Evolutionary conservation across 2,888 invertebrate species (phyloP).

Genomic region (Lasioglossum oenotherae): DNA sequence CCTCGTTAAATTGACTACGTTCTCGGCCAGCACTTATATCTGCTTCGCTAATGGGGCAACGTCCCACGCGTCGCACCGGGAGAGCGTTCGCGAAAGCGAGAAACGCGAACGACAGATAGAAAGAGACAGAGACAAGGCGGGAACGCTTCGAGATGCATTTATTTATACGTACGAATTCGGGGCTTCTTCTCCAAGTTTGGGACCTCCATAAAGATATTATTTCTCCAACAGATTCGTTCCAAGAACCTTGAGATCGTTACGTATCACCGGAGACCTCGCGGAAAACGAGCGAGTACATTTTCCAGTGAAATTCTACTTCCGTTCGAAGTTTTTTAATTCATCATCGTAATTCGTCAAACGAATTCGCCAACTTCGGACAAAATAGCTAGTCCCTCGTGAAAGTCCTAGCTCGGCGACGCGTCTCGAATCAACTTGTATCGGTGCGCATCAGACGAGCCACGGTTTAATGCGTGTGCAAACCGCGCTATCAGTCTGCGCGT

Average conservation of each 20-base stretch:
- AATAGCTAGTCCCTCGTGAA: conserved; percentile 49
- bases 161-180: conserved; percentile 58
- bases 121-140: conserved; percentile 16
- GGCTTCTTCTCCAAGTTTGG: conserved; percentile 26
- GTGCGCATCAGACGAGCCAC: conserved; percentile 39
- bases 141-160: conserved; percentile 51
- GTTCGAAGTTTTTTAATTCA: no score
- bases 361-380: not conserved
- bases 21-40: conserved; percentile 59
- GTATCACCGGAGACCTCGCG: no score
- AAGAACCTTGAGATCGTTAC: not conserved
- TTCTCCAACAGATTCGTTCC: not conserved
- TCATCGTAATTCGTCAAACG: not conserved
- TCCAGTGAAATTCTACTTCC: no score
- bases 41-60: conserved; percentile 63
- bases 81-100: conserved; percentile 20
- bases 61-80: conserved; percentile 57
- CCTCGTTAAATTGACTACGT: conserved; percentile 67
- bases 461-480: conserved; percentile 63
- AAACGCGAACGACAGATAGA: not conserved
- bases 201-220: conserved; percentile 7
- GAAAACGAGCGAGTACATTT: no score
- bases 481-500: conserved; percentile 49
- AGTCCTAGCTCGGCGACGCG: conserved; percentile 57
- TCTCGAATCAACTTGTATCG: conserved; percentile 19